These are phyloP conservation scores for Tenthredo livida DNA, from an alignment of 2,888 invertebrate species.

Conservation along the genomic window DNA sequence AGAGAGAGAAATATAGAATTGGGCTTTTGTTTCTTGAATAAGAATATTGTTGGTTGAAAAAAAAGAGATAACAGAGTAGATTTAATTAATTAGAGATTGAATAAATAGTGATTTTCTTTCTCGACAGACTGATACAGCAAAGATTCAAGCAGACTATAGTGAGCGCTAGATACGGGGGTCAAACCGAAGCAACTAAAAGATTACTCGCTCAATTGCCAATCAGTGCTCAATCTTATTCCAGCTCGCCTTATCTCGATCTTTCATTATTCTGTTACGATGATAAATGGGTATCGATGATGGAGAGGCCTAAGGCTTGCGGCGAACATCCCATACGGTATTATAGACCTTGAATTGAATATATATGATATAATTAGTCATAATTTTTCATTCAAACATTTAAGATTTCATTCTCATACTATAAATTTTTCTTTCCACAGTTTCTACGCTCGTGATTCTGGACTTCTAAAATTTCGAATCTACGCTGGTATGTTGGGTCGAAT, in stretches of 20 bases:
- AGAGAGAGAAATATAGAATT: neutral
- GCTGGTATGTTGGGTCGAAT: slow-evolving; percentile 84
- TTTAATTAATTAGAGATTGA: neutral
- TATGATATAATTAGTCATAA: too few species aligned
- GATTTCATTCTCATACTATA: too few species aligned
- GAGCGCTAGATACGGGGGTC: slow-evolving; percentile 93
- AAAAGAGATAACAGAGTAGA: neutral
- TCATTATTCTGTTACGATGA: slow-evolving; percentile 97
- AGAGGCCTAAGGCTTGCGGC: slow-evolving; percentile 95
- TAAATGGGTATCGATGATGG: slow-evolving; percentile 97
- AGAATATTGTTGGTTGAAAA: neutral
- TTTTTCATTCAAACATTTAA: too few species aligned
- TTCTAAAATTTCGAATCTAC: slow-evolving; percentile 89
- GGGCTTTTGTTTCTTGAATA: neutral
- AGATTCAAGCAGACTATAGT: slow-evolving; percentile 94
- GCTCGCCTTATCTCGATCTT: slow-evolving; percentile 95
- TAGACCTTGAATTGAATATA: slow-evolving; percentile 51
- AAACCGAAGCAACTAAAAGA: slow-evolving; percentile 93
- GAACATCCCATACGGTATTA: slow-evolving; percentile 93
- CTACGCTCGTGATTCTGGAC: slow-evolving; percentile 89
- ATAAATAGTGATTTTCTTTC: slow-evolving; percentile 52
- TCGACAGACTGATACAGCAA: slow-evolving; percentile 80
- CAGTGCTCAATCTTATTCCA: slow-evolving; percentile 95
- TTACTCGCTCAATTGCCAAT: slow-evolving; percentile 95
- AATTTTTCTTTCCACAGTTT: slow-evolving; percentile 1